A percentile compares a stretch with the other conserved stretches of the same genome.
phyloP scores from a whole-genome alignment of 2,888 invertebrate species.

The Drosophila longiperda region DNA sequence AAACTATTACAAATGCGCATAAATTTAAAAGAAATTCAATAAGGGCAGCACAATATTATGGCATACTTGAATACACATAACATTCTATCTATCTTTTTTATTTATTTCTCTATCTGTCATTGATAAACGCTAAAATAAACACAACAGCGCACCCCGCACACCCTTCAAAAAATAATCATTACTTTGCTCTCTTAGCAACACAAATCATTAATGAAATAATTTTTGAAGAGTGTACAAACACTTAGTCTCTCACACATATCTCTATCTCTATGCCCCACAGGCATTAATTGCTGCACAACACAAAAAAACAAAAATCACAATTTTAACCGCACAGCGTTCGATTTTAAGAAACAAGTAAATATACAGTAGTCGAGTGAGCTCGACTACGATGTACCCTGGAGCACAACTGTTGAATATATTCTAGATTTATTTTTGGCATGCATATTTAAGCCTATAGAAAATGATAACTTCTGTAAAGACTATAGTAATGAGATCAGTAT shows the following conservation, averaged over 20 bases:
- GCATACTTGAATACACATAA: slow-evolving; percentile 31
- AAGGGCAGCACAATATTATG: slow-evolving; percentile 47
- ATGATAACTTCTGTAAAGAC: no score
- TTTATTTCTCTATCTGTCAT: not conserved
- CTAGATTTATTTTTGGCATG: not conserved
- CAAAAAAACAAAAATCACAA: not conserved
- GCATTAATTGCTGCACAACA: not conserved
- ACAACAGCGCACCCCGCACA: slow-evolving; percentile 2
- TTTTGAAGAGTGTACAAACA: not conserved
- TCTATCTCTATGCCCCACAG: not conserved
- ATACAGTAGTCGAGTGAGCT: not conserved
- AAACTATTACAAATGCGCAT: slow-evolving; percentile 74
- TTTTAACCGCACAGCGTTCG: not conserved
- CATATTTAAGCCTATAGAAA: no score
- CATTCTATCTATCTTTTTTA: not conserved
- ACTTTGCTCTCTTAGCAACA: not conserved
- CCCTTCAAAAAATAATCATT: slow-evolving; percentile 5
- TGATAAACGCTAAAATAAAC: slow-evolving; percentile 49
- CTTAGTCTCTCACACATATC: not conserved
- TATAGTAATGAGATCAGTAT: no score
- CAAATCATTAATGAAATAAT: not conserved
- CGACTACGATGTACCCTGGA: not conserved
- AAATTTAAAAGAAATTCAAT: slow-evolving; percentile 52
- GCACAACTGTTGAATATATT: not conserved
- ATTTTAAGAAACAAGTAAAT: not conserved